Evolutionary conservation across 1,140 invertebrate genomes (phyloP).

Genomic region (Apis laboriosa): DNA sequence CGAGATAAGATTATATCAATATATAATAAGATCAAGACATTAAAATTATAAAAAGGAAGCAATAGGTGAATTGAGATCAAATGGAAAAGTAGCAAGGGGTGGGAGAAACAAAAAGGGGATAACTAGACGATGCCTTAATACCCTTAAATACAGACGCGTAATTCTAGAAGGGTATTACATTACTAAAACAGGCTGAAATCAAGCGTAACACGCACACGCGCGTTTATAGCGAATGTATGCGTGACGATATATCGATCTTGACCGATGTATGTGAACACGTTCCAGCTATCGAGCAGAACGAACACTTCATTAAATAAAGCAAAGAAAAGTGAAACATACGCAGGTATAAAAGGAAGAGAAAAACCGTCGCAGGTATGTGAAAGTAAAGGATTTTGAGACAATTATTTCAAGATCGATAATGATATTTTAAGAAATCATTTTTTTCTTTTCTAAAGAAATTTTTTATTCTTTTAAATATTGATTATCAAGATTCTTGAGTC

Average conservation of each 20-base stretch:
- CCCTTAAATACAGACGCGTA: slow-evolving; percentile 70
- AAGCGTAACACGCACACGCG: slow-evolving; percentile 22
- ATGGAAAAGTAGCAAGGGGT: slow-evolving; percentile 16
- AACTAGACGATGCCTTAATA: slow-evolving; percentile 70
- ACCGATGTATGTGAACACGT: slow-evolving; percentile 35
- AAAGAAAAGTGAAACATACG: slow-evolving; percentile 8
- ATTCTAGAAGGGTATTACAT: slow-evolving; percentile 76
- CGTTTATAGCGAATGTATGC: not conserved
- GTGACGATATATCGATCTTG: slow-evolving; percentile 18
- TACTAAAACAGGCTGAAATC: slow-evolving; percentile 72
- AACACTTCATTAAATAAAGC: slow-evolving; percentile 10
- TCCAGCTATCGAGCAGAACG: slow-evolving; percentile 8
- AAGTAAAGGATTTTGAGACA: not conserved
- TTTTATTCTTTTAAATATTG: slow-evolving; percentile 17
- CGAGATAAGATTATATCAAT: not conserved
- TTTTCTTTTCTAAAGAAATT: not conserved
- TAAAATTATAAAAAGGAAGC: not conserved
- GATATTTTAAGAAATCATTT: not conserved
- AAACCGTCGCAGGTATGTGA: not conserved
- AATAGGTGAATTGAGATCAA: slow-evolving; percentile 24
- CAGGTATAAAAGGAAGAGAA: not conserved
- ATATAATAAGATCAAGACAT: not conserved
- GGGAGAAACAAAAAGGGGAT: slow-evolving; percentile 35
- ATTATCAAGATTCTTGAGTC: slow-evolving; percentile 26
- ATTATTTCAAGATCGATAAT: not conserved